phyloP scores from a whole-genome alignment of 2,113 vertebrate species.

The Mystacornis crossleyi region DNA sequence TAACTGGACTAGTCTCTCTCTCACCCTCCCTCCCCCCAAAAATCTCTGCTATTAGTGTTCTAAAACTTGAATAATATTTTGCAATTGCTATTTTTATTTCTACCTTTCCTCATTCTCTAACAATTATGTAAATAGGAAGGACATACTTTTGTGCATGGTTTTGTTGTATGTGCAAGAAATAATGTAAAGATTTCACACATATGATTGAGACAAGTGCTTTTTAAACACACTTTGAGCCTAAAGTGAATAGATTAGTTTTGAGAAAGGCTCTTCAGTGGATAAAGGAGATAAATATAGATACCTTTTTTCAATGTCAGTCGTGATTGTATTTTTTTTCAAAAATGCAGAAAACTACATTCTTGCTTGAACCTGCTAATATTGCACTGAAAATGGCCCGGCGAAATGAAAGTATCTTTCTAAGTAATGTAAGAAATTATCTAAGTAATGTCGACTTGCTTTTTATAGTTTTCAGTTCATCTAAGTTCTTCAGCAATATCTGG shows the following conservation, averaged over 20 bases:
- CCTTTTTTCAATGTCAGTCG: background rate
- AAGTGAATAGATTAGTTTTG: background rate
- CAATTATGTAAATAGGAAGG: background rate
- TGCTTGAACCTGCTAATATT: background rate
- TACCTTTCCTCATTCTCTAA: background rate
- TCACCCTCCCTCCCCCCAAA: accelerated
- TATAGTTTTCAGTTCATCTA: background rate
- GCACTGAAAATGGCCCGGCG: background rate
- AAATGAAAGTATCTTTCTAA: background rate
- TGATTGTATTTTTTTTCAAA: background rate
- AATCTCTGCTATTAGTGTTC: background rate
- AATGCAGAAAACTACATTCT: background rate
- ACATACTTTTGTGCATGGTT: background rate
- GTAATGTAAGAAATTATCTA: background rate
- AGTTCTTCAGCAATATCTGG: background rate
- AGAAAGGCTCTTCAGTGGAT: background rate
- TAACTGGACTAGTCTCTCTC: background rate
- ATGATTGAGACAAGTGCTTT: background rate
- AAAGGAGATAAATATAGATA: background rate
- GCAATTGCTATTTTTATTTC: background rate
- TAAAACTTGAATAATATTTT: background rate
- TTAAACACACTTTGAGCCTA: background rate
- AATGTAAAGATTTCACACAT: background rate
- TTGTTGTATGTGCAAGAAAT: background rate
- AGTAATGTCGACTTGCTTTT: background rate